Percentiles rank a stretch among this genome's conserved stretches.
Evolutionary conservation across 2,113 vertebrate species (phyloP).

Genomic region (Tetrax tetrax): DNA sequence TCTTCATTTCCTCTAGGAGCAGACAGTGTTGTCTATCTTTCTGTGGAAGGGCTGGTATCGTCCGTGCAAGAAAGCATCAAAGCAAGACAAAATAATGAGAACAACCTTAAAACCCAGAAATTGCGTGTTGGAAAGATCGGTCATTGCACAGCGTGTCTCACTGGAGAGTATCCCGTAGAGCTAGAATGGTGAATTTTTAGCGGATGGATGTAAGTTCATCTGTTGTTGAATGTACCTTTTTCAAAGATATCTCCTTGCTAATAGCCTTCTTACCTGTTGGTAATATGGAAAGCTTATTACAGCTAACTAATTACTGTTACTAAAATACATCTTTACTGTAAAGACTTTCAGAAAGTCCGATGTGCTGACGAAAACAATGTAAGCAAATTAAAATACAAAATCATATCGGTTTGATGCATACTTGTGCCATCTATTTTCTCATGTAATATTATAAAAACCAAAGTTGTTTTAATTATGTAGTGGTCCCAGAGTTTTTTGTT

Average conservation of each 20-base stretch:
- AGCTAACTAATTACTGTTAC: constrained; percentile 8
- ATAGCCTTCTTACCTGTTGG: background rate
- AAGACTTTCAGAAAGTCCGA: background rate
- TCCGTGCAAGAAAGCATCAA: constrained; percentile 89
- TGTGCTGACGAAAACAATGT: background rate
- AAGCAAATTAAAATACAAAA: constrained; percentile 29
- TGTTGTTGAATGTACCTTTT: constrained; percentile 4
- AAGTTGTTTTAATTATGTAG: constrained; percentile 45
- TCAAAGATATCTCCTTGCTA: background rate
- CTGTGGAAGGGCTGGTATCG: constrained; percentile 91
- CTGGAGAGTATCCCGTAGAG: constrained; percentile 93
- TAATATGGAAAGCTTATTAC: background rate
- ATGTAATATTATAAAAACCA: constrained; percentile 18
- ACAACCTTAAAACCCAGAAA: constrained; percentile 66
- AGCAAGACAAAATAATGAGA: constrained; percentile 73
- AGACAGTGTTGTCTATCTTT: constrained; percentile 92
- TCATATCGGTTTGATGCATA: constrained; percentile 8
- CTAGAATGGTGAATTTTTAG: constrained; percentile 87
- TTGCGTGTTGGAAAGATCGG: constrained; percentile 63
- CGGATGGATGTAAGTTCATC: background rate
- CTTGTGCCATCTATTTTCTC: constrained; percentile 25
- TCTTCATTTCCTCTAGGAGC: constrained; percentile 79
- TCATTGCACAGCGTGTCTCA: constrained; percentile 95
- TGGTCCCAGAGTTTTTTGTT: background rate
- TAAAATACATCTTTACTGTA: background rate